Percentiles rank a stretch among this genome's conserved stretches.
These are phyloP conservation scores for Xiphophorus maculatus DNA, from an alignment of 2,113 vertebrate genomes.

Conservation along the genomic window DNA sequence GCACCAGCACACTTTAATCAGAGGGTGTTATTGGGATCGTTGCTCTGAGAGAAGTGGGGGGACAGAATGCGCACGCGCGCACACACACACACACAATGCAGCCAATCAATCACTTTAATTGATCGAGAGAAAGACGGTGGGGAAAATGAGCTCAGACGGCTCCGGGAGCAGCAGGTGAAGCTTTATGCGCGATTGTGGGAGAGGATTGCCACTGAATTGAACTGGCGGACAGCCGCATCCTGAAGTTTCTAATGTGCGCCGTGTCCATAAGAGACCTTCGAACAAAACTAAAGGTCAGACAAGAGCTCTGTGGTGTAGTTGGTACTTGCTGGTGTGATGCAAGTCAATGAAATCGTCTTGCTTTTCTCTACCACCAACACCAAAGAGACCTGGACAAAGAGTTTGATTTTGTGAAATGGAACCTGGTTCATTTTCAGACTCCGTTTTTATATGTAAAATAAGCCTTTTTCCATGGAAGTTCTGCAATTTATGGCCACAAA, in stretches of 20 bases:
- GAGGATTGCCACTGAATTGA: slow-evolving; percentile 12
- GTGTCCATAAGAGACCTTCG: not conserved
- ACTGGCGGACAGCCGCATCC: slow-evolving; percentile 13
- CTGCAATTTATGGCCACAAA: no score
- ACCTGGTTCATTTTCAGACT: no score
- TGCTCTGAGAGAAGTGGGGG: not conserved
- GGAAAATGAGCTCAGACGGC: slow-evolving; percentile 25
- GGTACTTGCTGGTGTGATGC: slow-evolving; percentile 2
- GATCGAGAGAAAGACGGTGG: slow-evolving; percentile 21
- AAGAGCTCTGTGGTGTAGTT: not conserved
- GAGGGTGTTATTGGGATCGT: slow-evolving; percentile 29
- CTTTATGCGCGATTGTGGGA: slow-evolving; percentile 1
- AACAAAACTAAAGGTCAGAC: not conserved
- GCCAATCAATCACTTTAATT: slow-evolving; percentile 43
- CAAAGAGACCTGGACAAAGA: not conserved
- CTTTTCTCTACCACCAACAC: not conserved
- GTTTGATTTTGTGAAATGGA: not conserved
- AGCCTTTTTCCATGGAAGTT: no score
- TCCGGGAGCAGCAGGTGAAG: not conserved
- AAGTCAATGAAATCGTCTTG: not conserved
- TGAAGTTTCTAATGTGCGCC: not conserved
- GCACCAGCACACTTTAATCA: slow-evolving; percentile 49
- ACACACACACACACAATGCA: not conserved
- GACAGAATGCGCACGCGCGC: not conserved
- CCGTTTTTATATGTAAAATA: no score